Evolutionary conservation across 2,797 vertebrate species (phyloP).

Genomic region (Sciurus vulgaris): DNA sequence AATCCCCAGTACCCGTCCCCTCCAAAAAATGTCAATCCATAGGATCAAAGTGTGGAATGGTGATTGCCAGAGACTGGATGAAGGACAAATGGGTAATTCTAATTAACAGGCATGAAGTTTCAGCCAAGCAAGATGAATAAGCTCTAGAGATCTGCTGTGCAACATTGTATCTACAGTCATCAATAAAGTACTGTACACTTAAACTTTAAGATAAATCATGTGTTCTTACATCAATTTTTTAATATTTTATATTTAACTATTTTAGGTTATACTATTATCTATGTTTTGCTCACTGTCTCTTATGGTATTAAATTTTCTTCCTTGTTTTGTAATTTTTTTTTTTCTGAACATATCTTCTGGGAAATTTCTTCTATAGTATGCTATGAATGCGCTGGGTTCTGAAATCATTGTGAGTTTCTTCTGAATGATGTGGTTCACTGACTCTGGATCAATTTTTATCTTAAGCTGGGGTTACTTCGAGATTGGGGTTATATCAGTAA

Average conservation of each 20-base stretch:
- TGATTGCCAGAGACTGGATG: no score
- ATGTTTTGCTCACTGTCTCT: neutral
- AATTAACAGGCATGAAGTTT: neutral
- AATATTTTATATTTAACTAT: neutral
- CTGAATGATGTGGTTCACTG: neutral
- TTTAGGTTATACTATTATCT: neutral
- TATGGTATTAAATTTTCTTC: neutral
- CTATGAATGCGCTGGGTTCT: neutral
- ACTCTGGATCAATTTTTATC: neutral
- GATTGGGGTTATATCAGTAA: neutral
- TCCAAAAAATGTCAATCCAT: neutral
- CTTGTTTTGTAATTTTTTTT: slow-evolving; percentile 34
- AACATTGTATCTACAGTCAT: no score
- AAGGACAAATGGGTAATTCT: no score
- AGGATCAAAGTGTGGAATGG: neutral
- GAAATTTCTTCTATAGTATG: neutral
- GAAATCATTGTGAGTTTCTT: neutral
- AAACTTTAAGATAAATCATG: neutral
- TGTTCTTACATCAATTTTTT: neutral
- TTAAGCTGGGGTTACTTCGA: neutral
- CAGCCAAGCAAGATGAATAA: neutral
- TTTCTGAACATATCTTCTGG: neutral
- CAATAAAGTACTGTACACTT: neutral
- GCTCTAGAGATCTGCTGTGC: neutral
- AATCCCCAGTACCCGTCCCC: neutral